Percentiles rank a stretch among this genome's conserved stretches.
These are phyloP conservation scores for Archips xylosteana DNA, from an alignment of 2,888 invertebrate genomes.

Conservation along the genomic window DNA sequence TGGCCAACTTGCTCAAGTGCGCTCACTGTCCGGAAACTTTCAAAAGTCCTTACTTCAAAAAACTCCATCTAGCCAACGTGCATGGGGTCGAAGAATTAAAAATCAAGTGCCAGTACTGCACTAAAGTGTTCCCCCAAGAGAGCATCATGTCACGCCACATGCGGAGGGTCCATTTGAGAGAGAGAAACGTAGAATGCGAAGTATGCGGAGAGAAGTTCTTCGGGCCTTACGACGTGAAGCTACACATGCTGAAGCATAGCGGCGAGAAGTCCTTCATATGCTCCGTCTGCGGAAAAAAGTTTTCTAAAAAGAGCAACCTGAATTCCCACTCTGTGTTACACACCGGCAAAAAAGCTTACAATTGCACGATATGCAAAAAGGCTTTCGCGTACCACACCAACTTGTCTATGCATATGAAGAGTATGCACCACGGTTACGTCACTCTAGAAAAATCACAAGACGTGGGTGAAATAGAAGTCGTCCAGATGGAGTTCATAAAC, in stretches of 20 bases:
- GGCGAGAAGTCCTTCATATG: slow-evolving; percentile 85
- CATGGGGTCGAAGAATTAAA: slow-evolving; percentile 78
- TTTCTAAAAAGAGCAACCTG: slow-evolving; percentile 86
- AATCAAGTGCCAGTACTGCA: slow-evolving; percentile 78
- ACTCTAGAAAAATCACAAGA: slow-evolving; percentile 45
- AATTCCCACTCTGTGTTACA: slow-evolving; percentile 86
- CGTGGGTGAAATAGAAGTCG: slow-evolving; percentile 58
- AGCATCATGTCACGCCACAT: slow-evolving; percentile 86
- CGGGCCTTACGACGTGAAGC: slow-evolving; percentile 73
- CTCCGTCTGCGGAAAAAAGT: slow-evolving; percentile 85
- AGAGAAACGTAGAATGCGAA: slow-evolving; percentile 78
- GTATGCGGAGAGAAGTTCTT: slow-evolving; percentile 79
- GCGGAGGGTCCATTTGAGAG: slow-evolving; percentile 84
- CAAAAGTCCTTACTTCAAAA: slow-evolving; percentile 77
- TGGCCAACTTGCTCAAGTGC: slow-evolving; percentile 70
- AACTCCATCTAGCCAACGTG: slow-evolving; percentile 74
- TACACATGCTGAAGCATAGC: slow-evolving; percentile 83
- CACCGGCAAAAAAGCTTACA: slow-evolving; percentile 78
- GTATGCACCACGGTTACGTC: slow-evolving; percentile 57
- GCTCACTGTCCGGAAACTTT: slow-evolving; percentile 77
- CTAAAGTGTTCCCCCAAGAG: slow-evolving; percentile 80
- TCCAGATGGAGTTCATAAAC: slow-evolving; percentile 66
- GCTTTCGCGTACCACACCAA: slow-evolving; percentile 78
- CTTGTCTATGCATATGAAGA: slow-evolving; percentile 66
- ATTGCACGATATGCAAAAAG: slow-evolving; percentile 83